Base-by-base conservation (phyloP, 2,797 vertebrate genomes). In the Acipenser oxyrinchus region DNA sequence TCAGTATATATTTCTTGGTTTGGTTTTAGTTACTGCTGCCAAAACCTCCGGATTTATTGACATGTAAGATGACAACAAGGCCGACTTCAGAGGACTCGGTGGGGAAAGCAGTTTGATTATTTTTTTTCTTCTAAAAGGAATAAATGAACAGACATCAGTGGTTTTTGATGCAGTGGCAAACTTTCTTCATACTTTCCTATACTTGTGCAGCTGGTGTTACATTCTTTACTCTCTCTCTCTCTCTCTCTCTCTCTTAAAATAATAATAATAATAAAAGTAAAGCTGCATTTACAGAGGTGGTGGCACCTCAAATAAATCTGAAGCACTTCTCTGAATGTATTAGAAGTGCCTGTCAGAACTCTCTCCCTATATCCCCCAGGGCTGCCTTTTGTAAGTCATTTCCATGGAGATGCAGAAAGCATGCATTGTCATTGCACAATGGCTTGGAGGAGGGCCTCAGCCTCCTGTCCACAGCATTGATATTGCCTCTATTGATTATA, bases 371-470 rank as follows among this genome's bases (percentile, higher is more conserved):
- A 73, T 76, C 74, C 77, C 79, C 86, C 84, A 74, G 78, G 83
- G 81, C 74, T 74, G 83, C 84, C 81, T 4, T 80, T 66, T 73
- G 72, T 83, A 81, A 79, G 70, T 70, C 77, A 83, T 90, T 84
- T 82, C 88, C 84, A 87, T 87, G 86, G 87, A 72, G 84, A 90
- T n/a, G 6, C 89, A 85, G 88, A 84, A 77, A 70, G 85, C 82
- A 86, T 77, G 85, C 86, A 90, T 90, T 91, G 89, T 90, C 89
- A 86, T 85, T 80, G n/a, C n/a, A 55, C 52, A 55, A 55, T 10
- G 52, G 52, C 52, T 55, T 3, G 6, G 52, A 55, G 9, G 52
- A 55, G n/a, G 52, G 52, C 9, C 6, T 5, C 52, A 55, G 52
- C 9, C 52, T n/a, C 9, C 52, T 37, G 23, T 37, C 23, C 23